These are phyloP conservation scores for Julus scandinavius DNA, from an alignment of 2,888 invertebrate genomes.

Conservation along the genomic window DNA sequence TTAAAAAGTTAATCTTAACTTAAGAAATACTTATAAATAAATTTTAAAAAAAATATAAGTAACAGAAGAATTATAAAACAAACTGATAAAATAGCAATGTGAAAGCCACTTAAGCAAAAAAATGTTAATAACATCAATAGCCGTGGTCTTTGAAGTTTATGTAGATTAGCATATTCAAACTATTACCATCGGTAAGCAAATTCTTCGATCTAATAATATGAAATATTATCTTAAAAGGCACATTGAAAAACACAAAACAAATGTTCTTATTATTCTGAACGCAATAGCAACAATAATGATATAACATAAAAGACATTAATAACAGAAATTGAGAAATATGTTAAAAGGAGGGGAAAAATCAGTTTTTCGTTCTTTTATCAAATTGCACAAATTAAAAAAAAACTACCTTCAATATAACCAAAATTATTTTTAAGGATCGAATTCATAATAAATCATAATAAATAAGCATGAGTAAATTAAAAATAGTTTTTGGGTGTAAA, in stretches of 20 bases:
- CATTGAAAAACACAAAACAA: slow-evolving; percentile 34
- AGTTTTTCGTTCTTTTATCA: background rate
- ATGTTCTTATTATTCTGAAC: slow-evolving; percentile 15
- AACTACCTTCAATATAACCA: background rate
- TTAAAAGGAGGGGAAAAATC: background rate
- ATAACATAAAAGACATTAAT: background rate
- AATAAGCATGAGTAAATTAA: background rate
- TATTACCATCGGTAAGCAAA: background rate
- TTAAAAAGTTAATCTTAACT: no score
- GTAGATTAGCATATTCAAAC: no score
- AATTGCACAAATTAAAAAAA: background rate
- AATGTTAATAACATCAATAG: no score
- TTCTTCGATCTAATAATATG: background rate
- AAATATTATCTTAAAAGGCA: background rate
- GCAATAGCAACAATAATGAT: background rate
- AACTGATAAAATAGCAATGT: background rate
- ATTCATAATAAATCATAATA: background rate
- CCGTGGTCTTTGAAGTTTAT: no score
- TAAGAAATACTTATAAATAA: no score
- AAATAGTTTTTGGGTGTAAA: background rate
- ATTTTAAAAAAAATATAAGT: no score
- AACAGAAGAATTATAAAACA: background rate
- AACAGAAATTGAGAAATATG: background rate
- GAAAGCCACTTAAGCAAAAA: background rate
- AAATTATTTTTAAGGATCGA: no score